Percentiles rank a stretch among this genome's conserved stretches.
phyloP scores from a whole-genome alignment of 2,888 invertebrate species.

The Nebria brevicollis region DNA sequence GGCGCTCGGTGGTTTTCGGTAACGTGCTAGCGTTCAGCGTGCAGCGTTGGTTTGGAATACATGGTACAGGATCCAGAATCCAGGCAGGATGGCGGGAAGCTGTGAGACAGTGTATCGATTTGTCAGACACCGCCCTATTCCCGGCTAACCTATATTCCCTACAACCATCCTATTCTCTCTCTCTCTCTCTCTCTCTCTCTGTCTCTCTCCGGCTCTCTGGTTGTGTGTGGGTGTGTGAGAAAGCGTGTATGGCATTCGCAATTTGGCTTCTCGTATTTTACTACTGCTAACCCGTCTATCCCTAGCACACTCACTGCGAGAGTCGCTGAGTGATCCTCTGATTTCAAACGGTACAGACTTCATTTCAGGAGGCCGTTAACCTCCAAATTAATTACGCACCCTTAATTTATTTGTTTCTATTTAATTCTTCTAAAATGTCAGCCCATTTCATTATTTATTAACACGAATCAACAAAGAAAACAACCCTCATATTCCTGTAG shows the following conservation, averaged over 20 bases:
- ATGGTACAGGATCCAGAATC: constrained; percentile 12
- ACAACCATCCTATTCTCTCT: constrained; percentile 9
- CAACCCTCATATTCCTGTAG: neutral
- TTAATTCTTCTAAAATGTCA: neutral
- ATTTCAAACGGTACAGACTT: neutral
- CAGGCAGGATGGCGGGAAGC: constrained; percentile 41
- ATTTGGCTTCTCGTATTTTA: constrained; percentile 1
- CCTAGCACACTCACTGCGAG: neutral
- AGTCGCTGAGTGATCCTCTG: neutral
- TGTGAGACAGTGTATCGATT: constrained; percentile 37
- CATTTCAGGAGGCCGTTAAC: neutral
- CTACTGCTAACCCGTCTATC: neutral
- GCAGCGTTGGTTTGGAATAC: neutral
- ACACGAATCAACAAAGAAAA: neutral
- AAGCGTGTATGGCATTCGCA: neutral
- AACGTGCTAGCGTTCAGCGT: neutral
- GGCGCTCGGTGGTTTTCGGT: constrained; percentile 1
- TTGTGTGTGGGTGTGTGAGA: neutral
- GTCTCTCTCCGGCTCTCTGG: neutral
- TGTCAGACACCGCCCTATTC: constrained; percentile 44
- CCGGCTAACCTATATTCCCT: constrained; percentile 44
- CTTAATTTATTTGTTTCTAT: neutral
- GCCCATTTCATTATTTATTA: too few relatives aligned
- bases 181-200: neutral
- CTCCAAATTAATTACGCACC: neutral